phyloP scores from a whole-genome alignment of 2,797 vertebrate genomes.

The Naso thynnoides region DNA sequence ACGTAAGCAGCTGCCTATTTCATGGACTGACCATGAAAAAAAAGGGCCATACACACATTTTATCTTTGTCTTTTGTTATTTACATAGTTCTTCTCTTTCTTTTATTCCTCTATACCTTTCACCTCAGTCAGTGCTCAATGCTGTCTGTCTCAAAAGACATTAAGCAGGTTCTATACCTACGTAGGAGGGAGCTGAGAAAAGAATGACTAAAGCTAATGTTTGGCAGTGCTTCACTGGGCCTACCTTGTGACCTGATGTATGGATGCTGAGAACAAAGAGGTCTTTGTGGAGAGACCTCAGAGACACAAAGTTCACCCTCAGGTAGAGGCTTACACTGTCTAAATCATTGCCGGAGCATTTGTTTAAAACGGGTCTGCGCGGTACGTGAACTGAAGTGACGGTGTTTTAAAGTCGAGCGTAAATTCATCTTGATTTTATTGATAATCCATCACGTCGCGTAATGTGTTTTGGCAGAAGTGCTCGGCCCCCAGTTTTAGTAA shows the following conservation, averaged over 20 bases:
- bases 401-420: constrained; percentile 59
- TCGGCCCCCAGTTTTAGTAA: constrained; percentile 33
- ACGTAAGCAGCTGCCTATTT: constrained; percentile 85
- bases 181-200: constrained; percentile 71
- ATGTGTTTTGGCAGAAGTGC: constrained; percentile 65
- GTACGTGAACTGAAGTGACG: constrained; percentile 62
- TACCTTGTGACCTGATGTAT: constrained; percentile 81
- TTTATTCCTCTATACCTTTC: constrained; percentile 40
- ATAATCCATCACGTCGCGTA: constrained; percentile 69
- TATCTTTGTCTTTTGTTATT: constrained; percentile 74
- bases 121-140: constrained; percentile 49
- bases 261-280: constrained; percentile 78
- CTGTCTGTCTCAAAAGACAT: constrained; percentile 74
- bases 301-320: constrained; percentile 76
- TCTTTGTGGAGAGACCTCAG: constrained; percentile 77
- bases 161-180: constrained; percentile 79
- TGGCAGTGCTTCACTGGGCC: constrained; percentile 80
- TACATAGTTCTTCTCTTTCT: constrained; percentile 70
- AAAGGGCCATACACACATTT: constrained; percentile 73
- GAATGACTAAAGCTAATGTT: constrained; percentile 81
- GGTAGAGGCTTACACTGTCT: constrained; percentile 77
- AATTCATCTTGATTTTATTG: constrained; percentile 74
- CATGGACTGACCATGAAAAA: constrained; percentile 77
- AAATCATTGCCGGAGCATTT: constrained; percentile 74
- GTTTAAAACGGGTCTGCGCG: constrained; percentile 69